phyloP scores from a whole-genome alignment of 1,140 invertebrate species.

The Leptoteleia sp. region DNA sequence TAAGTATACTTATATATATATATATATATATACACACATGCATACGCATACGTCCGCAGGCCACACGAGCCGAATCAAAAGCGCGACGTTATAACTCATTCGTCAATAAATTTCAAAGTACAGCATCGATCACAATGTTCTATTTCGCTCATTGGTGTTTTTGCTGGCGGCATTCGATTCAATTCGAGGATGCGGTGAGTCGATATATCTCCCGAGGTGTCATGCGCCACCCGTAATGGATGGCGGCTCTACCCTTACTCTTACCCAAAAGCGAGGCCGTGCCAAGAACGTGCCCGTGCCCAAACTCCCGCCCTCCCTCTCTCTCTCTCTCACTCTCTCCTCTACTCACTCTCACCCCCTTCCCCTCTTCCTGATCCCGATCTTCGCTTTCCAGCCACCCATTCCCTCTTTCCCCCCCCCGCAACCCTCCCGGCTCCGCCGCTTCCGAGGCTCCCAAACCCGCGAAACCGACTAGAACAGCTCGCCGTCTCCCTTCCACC shows the following conservation, averaged over 20 bases:
- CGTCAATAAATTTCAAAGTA: slow-evolving; percentile 78
- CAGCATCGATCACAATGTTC: slow-evolving; percentile 80
- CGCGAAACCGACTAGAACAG: slow-evolving; percentile 53
- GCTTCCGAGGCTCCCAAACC: slow-evolving; percentile 46
- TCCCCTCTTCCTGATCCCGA: slow-evolving; percentile 42
- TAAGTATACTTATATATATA: too few relatives aligned
- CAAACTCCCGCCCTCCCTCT: slow-evolving; percentile 57
- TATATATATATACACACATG: too few relatives aligned
- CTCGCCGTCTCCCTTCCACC: slow-evolving; percentile 22
- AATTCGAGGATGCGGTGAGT: slow-evolving; percentile 80
- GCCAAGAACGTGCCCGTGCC: slow-evolving; percentile 78
- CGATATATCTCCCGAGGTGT: slow-evolving; percentile 80
- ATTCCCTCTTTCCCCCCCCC: slow-evolving; percentile 12
- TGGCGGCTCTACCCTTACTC: slow-evolving; percentile 79
- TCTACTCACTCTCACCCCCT: too few relatives aligned
- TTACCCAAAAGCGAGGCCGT: slow-evolving; percentile 76
- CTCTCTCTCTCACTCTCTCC: slow-evolving; percentile 12
- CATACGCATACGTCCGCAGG: too few relatives aligned
- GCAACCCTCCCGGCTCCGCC: slow-evolving; percentile 19
- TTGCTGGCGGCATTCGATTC: slow-evolving; percentile 80
- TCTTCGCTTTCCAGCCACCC: slow-evolving; percentile 55
- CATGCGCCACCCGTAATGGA: slow-evolving; percentile 79
- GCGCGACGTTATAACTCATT: slow-evolving; percentile 77
- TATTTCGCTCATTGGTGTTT: slow-evolving; percentile 81
- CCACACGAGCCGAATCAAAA: slow-evolving; percentile 46